Evolutionary conservation across 2,113 vertebrate species (phyloP), one percentile per base, ranked within the genome.

Genomic region (Melanotaenia duboulayi): DNA sequence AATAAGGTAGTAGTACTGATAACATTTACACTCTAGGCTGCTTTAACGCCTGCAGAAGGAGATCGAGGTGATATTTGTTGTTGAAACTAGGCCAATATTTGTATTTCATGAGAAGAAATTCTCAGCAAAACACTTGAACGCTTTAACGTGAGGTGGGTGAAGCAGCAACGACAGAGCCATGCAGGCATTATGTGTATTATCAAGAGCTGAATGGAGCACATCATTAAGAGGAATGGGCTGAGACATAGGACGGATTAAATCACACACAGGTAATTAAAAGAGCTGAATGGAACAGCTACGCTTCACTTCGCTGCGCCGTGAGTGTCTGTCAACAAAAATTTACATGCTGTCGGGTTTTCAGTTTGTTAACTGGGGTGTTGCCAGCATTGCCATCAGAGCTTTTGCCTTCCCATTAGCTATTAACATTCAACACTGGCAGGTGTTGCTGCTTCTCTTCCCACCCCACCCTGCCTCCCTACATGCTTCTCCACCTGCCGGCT

Each of bases 211-310:
- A 87, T 85, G 85, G 90, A 90, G 90, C 88, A 89, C 65, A 85
- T 93, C 87, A 93, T 92, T 87, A 91, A 89, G 84, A 91, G 80
- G 85, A 92, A 92, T 91, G 71, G 78, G 83, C 80, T 76, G 87
- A 86, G 85, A 89, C 90, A 74, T 79, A 76, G 76, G 75, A 91
- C 83, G 82, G 88, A 91, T 94, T 90, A 88, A 91, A 92, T 89
- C 82, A 70, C 85, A 83, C 80, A 73, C 86, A 92, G 91, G 84
- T 92, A 91, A 94, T 94, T 94, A 93, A 92, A 92, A 87, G 86
- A 86, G 71, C 65, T 87, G 64, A 86, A 73, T 84, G 88, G 79
- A 93, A 88, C 80, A 57, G 68, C 7, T 60, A 77, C 2, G 76
- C 77, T 80, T 46, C 69, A 32, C 72, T 59, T 39, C 50, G 14